These are phyloP conservation scores for Danionella dracula DNA, from an alignment of 2,797 vertebrate species.

Conservation along the genomic window DNA sequence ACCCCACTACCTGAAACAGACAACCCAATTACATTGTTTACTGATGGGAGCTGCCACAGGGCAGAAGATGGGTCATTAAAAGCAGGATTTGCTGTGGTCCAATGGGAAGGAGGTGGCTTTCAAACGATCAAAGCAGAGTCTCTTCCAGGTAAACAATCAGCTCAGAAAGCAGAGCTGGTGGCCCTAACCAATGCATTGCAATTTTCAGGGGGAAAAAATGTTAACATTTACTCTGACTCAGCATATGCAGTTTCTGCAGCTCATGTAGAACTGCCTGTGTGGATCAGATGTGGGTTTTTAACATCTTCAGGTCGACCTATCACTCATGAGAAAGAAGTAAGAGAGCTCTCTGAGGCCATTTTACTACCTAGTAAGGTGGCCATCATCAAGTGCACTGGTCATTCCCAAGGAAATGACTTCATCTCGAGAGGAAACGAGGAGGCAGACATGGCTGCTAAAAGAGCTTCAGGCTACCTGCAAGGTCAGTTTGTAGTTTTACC, in stretches of 20 bases:
- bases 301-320: background rate
- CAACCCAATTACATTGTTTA: background rate
- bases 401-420: background rate
- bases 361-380: background rate
- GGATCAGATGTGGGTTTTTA: background rate
- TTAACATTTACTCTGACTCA: background rate
- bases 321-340: background rate
- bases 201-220: background rate
- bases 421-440: background rate
- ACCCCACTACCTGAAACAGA: background rate
- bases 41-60: background rate
- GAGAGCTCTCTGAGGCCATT: background rate
- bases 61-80: background rate
- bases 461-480: background rate
- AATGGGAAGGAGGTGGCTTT: background rate
- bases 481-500: background rate
- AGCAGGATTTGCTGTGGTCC: background rate
- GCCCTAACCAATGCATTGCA: background rate
- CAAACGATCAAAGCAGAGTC: background rate
- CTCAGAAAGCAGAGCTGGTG: background rate
- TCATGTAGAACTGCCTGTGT: background rate
- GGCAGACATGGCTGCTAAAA: background rate
- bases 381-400: background rate
- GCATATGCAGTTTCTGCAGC: background rate
- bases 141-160: background rate